Base-by-base conservation (phyloP, 2,797 vertebrate species). In the Lophotriccus pileatus region DNA sequence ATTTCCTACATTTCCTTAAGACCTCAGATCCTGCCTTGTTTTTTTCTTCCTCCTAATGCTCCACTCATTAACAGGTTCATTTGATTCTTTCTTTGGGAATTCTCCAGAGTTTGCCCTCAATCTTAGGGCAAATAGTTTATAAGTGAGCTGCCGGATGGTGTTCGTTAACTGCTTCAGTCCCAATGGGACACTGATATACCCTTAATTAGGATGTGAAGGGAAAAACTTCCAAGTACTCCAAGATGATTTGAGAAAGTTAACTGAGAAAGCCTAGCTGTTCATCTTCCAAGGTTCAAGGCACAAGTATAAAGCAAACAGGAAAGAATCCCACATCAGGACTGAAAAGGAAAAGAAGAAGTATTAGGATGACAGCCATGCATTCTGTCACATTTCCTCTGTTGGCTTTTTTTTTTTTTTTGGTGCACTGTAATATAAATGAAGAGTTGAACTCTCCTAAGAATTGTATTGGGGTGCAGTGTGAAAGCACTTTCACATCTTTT, bases 191-290 rank as follows among this genome's bases (percentile, higher is more conserved):
- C 94, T 95, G 98, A 98, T 98, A 98, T 95, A 94, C 97, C 97
- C 98, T 98, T 99, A 98, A 99, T 98, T 98, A 99, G 98, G 96
- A 97, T 96, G 97, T 98, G 97, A 94, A 97, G 96, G 94, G 49
- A 97, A 97, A 97, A 98, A 84, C 97, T 95, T 97, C 95, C 97
- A 98, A 98, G 98, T 97, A 95, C 93, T 98, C 97, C 90, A 94
- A 94, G 97, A 98, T 96, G 97, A 98, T 93, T 97, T 98, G 97
- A 97, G 98, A 98, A 96, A 96, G 98, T 96, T 96, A 98, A 75
- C 87, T 95, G 96, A 98, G 97, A 97, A 97, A 98, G 97, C 74
- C 63, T 97, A 98, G 97, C 96, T 73, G 97, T 98, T 99, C 97
- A 67, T 96, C 97, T 98, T 98, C 97, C 98, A 95, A 87, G 97